phyloP scores from a whole-genome alignment of 1,140 invertebrate genomes.

The Eulimnadia texana region DNA sequence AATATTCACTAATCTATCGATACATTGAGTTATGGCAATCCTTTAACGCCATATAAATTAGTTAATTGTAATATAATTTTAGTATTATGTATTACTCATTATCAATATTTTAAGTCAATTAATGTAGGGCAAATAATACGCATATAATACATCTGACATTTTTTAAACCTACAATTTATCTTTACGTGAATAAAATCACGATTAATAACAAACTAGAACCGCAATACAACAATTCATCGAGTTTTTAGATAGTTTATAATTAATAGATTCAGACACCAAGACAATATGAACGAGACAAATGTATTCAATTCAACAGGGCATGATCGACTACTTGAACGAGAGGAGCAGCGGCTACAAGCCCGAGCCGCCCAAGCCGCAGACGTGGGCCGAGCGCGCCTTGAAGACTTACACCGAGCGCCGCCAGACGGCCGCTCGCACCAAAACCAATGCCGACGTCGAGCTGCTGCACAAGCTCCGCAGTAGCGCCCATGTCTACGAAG shows the following conservation, averaged over 20 bases:
- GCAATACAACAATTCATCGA: too few relatives aligned
- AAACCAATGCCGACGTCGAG: constrained; percentile 11
- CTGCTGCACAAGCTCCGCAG: constrained; percentile 15
- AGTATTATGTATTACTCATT: background rate
- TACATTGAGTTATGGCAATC: background rate
- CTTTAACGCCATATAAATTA: background rate
- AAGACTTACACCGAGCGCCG: constrained; percentile 42
- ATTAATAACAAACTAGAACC: too few relatives aligned
- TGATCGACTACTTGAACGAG: constrained; percentile 63
- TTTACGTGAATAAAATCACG: too few relatives aligned
- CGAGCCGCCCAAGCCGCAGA: constrained; percentile 55
- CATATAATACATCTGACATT: too few relatives aligned
- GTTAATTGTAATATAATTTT: background rate
- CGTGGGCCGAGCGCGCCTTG: constrained; percentile 62
- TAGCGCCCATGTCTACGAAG: constrained; percentile 13
- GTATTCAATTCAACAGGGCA: too few relatives aligned
- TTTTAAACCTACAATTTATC: too few relatives aligned
- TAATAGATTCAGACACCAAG: background rate
- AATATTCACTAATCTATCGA: background rate
- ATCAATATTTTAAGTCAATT: background rate
- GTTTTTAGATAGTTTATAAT: background rate
- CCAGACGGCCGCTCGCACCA: constrained; percentile 9
- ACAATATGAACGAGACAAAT: too few relatives aligned
- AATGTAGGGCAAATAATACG: too few relatives aligned
- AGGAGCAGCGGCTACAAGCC: constrained; percentile 47